Conservation (phyloP, 2,888 invertebrate species). For the Chalcosyrphus nemorum region DNA sequence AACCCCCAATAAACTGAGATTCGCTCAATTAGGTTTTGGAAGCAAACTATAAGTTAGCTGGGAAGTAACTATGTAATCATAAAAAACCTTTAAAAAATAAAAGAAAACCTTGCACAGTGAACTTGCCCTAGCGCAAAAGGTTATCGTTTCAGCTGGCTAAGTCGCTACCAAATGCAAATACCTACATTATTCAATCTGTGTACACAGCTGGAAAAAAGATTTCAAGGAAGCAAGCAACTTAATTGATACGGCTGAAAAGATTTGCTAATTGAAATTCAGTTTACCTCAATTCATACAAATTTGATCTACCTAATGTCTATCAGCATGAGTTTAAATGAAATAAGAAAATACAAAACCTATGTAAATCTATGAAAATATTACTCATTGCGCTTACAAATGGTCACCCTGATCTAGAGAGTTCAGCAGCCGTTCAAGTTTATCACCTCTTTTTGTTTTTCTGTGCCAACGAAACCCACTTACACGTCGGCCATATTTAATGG, state of each 20-base stretch:
- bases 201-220: background rate
- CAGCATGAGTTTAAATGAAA: background rate
- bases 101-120: background rate
- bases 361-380: background rate
- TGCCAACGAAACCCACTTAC: slow-evolving; percentile 21
- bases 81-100: too few relatives aligned
- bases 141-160: background rate
- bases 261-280: background rate
- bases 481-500: slow-evolving; percentile 46
- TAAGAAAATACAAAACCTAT: background rate
- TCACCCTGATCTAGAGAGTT: slow-evolving; percentile 3
- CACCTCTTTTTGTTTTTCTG: background rate
- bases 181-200: background rate
- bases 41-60: too few relatives aligned
- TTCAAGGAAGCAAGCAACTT: background rate
- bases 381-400: background rate
- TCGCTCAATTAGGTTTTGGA: too few relatives aligned
- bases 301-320: background rate
- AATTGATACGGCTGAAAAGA: background rate
- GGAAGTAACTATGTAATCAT: too few relatives aligned
- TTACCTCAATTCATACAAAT: background rate
- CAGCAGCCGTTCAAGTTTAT: slow-evolving; percentile 19
- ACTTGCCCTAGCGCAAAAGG: background rate
- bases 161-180: background rate
- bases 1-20: too few relatives aligned